These are phyloP conservation scores for Leptonema lineaticorne DNA, from an alignment of 1,140 invertebrate species.

Conservation along the genomic window DNA sequence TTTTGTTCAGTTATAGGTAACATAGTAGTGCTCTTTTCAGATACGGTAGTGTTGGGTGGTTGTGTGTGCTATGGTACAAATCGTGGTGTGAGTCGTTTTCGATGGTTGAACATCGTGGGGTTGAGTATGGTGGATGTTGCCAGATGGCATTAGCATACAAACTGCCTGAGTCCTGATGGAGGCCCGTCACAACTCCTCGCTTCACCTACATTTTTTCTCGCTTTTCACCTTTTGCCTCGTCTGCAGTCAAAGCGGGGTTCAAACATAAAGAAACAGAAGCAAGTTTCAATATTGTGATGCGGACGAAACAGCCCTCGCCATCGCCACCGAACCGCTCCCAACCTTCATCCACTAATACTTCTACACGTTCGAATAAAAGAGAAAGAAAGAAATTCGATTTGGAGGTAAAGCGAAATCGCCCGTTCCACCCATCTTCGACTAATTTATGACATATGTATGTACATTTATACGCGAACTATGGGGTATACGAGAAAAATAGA, in stretches of 20 bases:
- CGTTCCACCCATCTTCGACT: background rate
- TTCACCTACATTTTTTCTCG: slow-evolving; percentile 38
- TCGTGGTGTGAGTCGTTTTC: background rate
- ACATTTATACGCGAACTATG: no score
- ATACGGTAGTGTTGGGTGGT: background rate
- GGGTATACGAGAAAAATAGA: no score
- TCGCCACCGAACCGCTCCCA: no score
- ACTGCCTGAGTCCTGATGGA: slow-evolving; percentile 39
- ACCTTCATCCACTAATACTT: no score
- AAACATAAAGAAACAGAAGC: slow-evolving; percentile 11
- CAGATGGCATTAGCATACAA: slow-evolving; percentile 41
- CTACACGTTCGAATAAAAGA: background rate
- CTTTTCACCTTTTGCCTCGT: slow-evolving; percentile 31
- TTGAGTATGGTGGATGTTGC: background rate
- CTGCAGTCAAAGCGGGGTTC: background rate
- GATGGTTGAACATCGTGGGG: background rate
- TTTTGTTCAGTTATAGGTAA: slow-evolving; percentile 2
- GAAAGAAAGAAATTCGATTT: slow-evolving; percentile 19
- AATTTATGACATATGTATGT: background rate
- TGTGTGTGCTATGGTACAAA: background rate
- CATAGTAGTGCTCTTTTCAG: no score
- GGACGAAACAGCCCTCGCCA: slow-evolving; percentile 13
- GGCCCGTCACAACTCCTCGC: slow-evolving; percentile 36
- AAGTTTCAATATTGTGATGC: slow-evolving; percentile 32
- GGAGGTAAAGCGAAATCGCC: background rate